Percentiles rank a stretch among this genome's conserved stretches.
phyloP scores from a whole-genome alignment of 2,888 invertebrate genomes.

The Pollenia amentaria region DNA sequence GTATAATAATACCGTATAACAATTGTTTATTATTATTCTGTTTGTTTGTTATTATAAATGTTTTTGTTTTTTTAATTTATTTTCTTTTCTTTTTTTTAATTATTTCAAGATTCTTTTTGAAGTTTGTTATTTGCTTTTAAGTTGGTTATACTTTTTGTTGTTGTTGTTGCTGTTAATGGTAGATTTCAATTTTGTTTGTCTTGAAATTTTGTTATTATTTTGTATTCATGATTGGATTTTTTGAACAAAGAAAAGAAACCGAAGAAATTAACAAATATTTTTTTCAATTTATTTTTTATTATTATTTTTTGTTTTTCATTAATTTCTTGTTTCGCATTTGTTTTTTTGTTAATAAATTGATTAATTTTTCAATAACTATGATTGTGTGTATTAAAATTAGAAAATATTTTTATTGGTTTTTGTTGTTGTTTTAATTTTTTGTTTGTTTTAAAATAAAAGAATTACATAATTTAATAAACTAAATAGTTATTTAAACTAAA shows the following conservation, averaged over 20 bases:
- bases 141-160: slow-evolving; percentile 64
- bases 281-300: slow-evolving; percentile 53
- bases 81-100: slow-evolving; percentile 65
- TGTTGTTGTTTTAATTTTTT: slow-evolving; percentile 8
- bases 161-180: slow-evolving; percentile 51
- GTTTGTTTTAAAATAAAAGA: slow-evolving; percentile 51
- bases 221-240: slow-evolving; percentile 67
- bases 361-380: slow-evolving; percentile 71
- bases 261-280: slow-evolving; percentile 64
- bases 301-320: slow-evolving; percentile 52
- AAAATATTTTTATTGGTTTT: slow-evolving; percentile 48
- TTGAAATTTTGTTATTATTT: slow-evolving; percentile 35
- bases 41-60: slow-evolving; percentile 72
- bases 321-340: slow-evolving; percentile 14
- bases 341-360: slow-evolving; percentile 58
- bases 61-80: slow-evolving; percentile 55
- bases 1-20: slow-evolving; percentile 84
- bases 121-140: slow-evolving; percentile 72
- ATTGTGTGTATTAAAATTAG: slow-evolving; percentile 69
- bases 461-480: slow-evolving; percentile 38
- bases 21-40: slow-evolving; percentile 78
- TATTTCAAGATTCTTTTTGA: slow-evolving; percentile 60
- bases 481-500: slow-evolving; percentile 61
- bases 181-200: slow-evolving; percentile 51
- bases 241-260: slow-evolving; percentile 66